A percentile compares a stretch with the other conserved stretches of the same genome.
Evolutionary conservation across 1,140 invertebrate genomes (phyloP).

Genomic region (Tachypleus tridentatus): DNA sequence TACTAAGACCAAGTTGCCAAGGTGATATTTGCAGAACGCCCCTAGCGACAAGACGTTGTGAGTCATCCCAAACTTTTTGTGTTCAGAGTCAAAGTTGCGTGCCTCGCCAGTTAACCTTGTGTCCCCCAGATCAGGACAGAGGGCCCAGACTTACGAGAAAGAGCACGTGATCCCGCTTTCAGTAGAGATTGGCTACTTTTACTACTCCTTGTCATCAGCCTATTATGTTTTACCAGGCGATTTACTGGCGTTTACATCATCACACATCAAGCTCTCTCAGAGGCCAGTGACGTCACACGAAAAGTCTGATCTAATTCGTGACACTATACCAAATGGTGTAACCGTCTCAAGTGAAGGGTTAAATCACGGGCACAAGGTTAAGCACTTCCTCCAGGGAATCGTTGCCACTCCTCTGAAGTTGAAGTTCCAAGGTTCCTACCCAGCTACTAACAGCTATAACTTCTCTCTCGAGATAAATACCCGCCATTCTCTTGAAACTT

Average conservation of each 20-base stretch:
- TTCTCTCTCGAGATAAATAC: slow-evolving; percentile 12
- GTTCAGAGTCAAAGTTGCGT: slow-evolving; percentile 13
- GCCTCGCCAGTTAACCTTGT: slow-evolving; percentile 9
- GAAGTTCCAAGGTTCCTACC: neutral
- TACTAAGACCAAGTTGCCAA: slow-evolving; percentile 10
- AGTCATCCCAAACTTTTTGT: slow-evolving; percentile 12
- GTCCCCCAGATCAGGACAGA: slow-evolving; percentile 7
- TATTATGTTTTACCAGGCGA: slow-evolving; percentile 19
- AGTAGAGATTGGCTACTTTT: slow-evolving; percentile 19
- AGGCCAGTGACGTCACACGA: slow-evolving; percentile 2
- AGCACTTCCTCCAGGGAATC: slow-evolving; percentile 9
- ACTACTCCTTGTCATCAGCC: slow-evolving; percentile 13
- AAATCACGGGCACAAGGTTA: neutral
- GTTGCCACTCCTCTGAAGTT: neutral
- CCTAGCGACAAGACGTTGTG: slow-evolving; percentile 6
- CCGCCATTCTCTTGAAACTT: slow-evolving; percentile 9
- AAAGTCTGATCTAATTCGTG: neutral
- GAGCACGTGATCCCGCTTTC: slow-evolving; percentile 16
- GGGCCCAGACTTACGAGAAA: slow-evolving; percentile 18
- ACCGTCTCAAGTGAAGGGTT: neutral
- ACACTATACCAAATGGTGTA: neutral
- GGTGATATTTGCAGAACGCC: slow-evolving; percentile 6
- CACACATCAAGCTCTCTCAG: slow-evolving; percentile 16
- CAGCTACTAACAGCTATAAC: neutral
- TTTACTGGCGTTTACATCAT: slow-evolving; percentile 19